A percentile compares a stretch with the other conserved stretches of the same genome.
Evolutionary conservation across 1,140 invertebrate species (phyloP).

Genomic region (Papilio xuthus): DNA sequence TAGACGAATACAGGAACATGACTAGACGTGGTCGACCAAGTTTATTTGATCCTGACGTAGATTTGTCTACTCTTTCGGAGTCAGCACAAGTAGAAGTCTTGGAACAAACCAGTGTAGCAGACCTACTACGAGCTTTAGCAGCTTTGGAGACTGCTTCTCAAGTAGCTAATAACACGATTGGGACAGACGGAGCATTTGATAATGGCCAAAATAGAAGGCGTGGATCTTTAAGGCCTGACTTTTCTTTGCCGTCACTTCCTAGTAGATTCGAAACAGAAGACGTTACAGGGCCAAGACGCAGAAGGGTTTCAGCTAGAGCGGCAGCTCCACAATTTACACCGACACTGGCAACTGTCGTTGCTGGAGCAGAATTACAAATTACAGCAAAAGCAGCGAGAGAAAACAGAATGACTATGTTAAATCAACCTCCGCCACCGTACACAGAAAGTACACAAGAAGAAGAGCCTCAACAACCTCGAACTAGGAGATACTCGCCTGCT

Average conservation of each 20-base stretch:
- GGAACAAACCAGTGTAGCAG: constrained; percentile 89
- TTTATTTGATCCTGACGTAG: constrained; percentile 80
- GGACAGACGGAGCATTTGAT: neutral
- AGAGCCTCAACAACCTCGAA: constrained; percentile 55
- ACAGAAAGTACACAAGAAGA: constrained; percentile 60
- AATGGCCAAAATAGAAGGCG: constrained; percentile 49
- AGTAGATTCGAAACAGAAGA: constrained; percentile 56
- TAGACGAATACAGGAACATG: constrained; percentile 68
- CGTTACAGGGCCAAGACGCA: constrained; percentile 62
- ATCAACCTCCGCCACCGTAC: constrained; percentile 72
- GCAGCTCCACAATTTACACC: constrained; percentile 76
- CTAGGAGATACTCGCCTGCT: constrained; percentile 72
- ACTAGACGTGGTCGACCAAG: constrained; percentile 76
- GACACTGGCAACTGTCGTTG: constrained; percentile 73
- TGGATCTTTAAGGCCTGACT: constrained; percentile 62
- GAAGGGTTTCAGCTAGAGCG: constrained; percentile 66
- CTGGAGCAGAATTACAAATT: constrained; percentile 74
- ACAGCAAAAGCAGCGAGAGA: constrained; percentile 72
- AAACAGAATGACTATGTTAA: constrained; percentile 71
- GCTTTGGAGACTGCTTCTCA: constrained; percentile 77
- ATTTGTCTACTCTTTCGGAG: constrained; percentile 70
- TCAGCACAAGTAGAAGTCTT: constrained; percentile 83
- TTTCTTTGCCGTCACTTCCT: constrained; percentile 50
- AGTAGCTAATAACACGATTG: constrained; percentile 32
- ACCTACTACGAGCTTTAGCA: constrained; percentile 87